These are phyloP conservation scores for Syrrhaptes paradoxus DNA, from an alignment of 2,113 vertebrate genomes.

Conservation along the genomic window DNA sequence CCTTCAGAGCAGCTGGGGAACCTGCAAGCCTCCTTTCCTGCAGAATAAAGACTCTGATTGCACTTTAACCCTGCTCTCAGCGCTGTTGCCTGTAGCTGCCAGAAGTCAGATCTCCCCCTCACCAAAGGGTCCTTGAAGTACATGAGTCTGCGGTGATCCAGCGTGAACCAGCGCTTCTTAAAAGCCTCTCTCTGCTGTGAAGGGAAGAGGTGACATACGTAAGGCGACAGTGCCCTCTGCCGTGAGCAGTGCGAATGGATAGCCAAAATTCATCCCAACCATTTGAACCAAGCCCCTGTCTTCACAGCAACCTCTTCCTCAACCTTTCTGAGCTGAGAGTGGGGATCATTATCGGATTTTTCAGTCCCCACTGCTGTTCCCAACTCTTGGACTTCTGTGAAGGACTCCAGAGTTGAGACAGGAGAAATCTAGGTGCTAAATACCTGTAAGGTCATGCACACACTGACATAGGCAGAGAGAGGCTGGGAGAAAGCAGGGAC, in stretches of 20 bases:
- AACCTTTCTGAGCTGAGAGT: neutral
- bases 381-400: neutral
- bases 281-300: neutral
- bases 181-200: conserved; percentile 89
- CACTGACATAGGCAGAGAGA: conserved; percentile 31
- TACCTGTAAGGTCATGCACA: conserved; percentile 6
- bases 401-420: neutral
- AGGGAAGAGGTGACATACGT: conserved; percentile 1
- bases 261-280: neutral
- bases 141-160: conserved; percentile 90
- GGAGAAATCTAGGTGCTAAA: conserved; percentile 27
- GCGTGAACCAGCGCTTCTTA: conserved; percentile 92
- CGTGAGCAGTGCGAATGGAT: neutral
- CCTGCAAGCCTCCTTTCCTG: neutral
- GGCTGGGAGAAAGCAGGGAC: conserved; percentile 46
- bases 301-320: neutral
- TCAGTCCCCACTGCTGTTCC: neutral
- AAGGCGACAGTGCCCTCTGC: conserved; percentile 56
- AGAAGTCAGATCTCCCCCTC: conserved; percentile 9
- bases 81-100: neutral
- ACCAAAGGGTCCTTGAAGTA: conserved; percentile 95
- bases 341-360: neutral
- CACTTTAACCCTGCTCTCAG: neutral
- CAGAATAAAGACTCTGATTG: neutral
- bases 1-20: neutral